Percentiles rank a stretch among this genome's conserved stretches.
Conservation (phyloP, 2,113 vertebrate genomes). For the Sander vitreus region DNA sequence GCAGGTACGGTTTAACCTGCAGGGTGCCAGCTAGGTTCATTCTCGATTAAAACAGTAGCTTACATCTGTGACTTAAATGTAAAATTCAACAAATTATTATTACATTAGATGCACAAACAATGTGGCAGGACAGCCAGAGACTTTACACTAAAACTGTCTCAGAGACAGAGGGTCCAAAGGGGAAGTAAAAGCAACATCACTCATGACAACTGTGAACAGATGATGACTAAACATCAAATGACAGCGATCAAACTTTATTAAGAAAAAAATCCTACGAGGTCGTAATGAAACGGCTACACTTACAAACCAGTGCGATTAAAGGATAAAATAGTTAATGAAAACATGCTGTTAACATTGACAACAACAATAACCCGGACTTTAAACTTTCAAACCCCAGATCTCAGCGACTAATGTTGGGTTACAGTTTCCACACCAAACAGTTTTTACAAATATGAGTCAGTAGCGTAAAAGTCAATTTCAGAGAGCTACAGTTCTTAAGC, state of each 20-base stretch:
- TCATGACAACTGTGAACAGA: neutral
- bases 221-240: constrained; percentile 56
- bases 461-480: neutral
- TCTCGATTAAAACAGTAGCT: neutral
- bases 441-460: neutral
- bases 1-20: neutral
- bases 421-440: neutral
- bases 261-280: neutral
- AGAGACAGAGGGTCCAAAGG: neutral
- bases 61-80: neutral
- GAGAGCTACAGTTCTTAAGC: neutral
- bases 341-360: neutral
- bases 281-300: fast-evolving
- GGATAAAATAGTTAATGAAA: neutral
- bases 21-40: neutral
- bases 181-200: constrained; percentile 47
- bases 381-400: neutral
- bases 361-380: neutral
- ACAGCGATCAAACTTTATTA: neutral
- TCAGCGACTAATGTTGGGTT: neutral
- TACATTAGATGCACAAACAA: neutral
- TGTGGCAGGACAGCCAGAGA: neutral
- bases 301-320: neutral
- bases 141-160: neutral
- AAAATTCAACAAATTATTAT: neutral